Evolutionary conservation across 2,113 vertebrate species (phyloP).

Genomic region (Parus major): DNA sequence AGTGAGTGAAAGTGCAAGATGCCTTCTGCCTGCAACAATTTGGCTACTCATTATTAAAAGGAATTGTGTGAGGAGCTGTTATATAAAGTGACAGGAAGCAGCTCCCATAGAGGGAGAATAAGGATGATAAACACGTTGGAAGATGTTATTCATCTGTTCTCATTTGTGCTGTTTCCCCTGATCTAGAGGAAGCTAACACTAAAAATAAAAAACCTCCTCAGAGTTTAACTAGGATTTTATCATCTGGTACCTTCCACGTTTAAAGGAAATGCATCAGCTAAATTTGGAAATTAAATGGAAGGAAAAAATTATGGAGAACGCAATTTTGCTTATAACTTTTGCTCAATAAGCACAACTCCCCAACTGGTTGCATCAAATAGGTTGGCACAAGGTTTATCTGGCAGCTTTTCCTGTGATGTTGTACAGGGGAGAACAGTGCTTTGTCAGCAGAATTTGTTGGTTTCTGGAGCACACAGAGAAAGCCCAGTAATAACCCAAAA

Average conservation of each 20-base stretch:
- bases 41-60: background rate
- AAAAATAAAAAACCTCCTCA: background rate
- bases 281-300: background rate
- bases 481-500: background rate
- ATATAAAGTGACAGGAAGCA: background rate
- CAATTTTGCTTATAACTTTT: background rate
- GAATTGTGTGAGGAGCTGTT: background rate
- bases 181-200: background rate
- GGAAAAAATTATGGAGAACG: background rate
- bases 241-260: background rate
- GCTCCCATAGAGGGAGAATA: background rate
- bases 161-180: background rate
- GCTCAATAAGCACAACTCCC: background rate
- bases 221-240: background rate
- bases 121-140: background rate
- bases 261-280: background rate
- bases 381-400: background rate
- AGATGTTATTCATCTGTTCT: background rate
- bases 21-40: background rate
- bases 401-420: background rate
- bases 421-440: background rate
- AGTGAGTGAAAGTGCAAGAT: background rate
- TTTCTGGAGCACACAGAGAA: background rate
- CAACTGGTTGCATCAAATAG: background rate
- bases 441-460: background rate